These are phyloP conservation scores for Nemotelus nigrinus DNA, from an alignment of 2,888 invertebrate species.

Conservation along the genomic window DNA sequence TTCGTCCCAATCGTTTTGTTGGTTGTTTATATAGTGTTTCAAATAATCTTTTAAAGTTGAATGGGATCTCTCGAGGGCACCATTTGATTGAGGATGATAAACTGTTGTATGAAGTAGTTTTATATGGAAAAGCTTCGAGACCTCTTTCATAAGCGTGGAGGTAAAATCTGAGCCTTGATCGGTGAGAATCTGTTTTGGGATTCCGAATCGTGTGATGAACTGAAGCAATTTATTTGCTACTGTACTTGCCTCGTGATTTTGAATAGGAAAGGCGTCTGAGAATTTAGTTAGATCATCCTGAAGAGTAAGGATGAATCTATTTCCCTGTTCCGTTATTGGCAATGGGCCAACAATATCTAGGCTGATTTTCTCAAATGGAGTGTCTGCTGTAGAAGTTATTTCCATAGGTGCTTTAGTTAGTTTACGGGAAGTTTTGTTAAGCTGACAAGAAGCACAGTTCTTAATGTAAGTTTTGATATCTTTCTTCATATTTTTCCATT, in stretches of 20 bases:
- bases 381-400: slow-evolving; percentile 55
- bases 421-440: slow-evolving; percentile 48
- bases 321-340: slow-evolving; percentile 53
- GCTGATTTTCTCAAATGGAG: slow-evolving; percentile 56
- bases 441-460: no score
- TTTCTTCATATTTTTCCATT: no score
- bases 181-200: slow-evolving; percentile 48
- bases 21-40: not conserved
- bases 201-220: slow-evolving; percentile 59
- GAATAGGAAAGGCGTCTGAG: slow-evolving; percentile 51
- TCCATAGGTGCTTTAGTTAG: slow-evolving; percentile 56
- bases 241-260: slow-evolving; percentile 5
- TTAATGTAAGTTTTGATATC: no score
- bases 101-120: not conserved
- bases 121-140: slow-evolving; percentile 56
- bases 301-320: slow-evolving; percentile 52
- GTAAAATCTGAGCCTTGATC: slow-evolving; percentile 29
- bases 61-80: slow-evolving; percentile 17
- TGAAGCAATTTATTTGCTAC: slow-evolving; percentile 49
- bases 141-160: slow-evolving; percentile 54
- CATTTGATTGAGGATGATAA: slow-evolving; percentile 29
- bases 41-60: not conserved
- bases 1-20: slow-evolving; percentile 36
- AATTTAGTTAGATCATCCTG: slow-evolving; percentile 58
- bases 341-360: slow-evolving; percentile 57